Conservation (phyloP, 2,797 vertebrate species). For the Smutsia gigantea region DNA sequence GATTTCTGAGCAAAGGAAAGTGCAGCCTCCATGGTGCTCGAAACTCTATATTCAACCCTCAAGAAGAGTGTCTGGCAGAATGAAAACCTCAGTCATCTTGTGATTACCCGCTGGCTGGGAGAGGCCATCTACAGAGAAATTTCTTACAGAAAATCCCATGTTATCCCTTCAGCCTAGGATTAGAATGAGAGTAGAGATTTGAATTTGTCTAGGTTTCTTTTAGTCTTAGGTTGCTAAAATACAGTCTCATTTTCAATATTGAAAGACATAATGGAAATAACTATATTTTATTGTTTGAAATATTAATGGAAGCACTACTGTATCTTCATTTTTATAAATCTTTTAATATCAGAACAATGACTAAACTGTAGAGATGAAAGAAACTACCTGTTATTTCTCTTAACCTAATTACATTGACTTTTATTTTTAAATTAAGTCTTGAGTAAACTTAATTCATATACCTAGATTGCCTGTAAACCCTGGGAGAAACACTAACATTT, state of each 20-base stretch:
- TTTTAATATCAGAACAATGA: conserved; percentile 22
- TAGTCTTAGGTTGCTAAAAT: background rate
- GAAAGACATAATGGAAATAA: conserved; percentile 34
- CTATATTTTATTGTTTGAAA: conserved; percentile 28
- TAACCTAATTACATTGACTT: conserved; percentile 50
- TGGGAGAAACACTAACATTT: background rate
- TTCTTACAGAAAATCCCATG: background rate
- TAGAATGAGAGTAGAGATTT: background rate
- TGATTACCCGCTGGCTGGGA: background rate
- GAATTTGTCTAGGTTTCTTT: conserved; percentile 18
- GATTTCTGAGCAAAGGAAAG: background rate
- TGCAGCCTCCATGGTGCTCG: background rate
- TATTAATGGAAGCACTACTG: background rate
- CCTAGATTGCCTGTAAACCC: background rate
- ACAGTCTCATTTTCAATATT: conserved; percentile 29
- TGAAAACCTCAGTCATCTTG: background rate
- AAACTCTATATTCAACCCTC: background rate
- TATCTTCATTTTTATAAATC: conserved; percentile 16
- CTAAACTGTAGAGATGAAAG: background rate
- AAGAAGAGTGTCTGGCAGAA: background rate
- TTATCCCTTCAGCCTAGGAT: background rate
- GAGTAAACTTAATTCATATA: conserved; percentile 10
- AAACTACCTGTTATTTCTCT: conserved; percentile 43
- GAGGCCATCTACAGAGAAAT: background rate
- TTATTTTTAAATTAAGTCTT: conserved; percentile 55